Conservation (phyloP, 2,888 invertebrate genomes). For the Aspidiotus rigidus region DNA sequence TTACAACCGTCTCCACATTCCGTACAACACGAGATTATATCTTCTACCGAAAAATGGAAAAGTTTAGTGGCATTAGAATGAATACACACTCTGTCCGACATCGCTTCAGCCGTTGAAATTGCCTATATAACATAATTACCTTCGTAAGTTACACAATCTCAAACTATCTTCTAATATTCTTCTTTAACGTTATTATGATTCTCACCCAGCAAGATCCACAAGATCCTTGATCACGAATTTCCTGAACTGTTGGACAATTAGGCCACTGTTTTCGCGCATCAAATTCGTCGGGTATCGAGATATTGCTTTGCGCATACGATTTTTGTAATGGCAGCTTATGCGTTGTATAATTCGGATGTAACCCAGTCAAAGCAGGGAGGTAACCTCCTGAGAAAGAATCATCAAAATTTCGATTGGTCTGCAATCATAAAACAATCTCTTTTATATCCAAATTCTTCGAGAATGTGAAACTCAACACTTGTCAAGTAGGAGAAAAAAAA, state of each 20-base stretch:
- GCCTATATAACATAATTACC: too few relatives aligned
- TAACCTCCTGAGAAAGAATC: slow-evolving; percentile 49
- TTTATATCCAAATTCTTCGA: not conserved
- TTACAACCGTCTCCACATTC: slow-evolving; percentile 62
- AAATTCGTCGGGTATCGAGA: slow-evolving; percentile 48
- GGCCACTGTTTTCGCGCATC: slow-evolving; percentile 76
- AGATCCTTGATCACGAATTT: slow-evolving; percentile 76
- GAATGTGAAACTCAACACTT: too few relatives aligned
- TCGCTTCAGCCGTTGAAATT: slow-evolving; percentile 65
- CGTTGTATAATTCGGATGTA: slow-evolving; percentile 47
- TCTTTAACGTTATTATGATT: not conserved
- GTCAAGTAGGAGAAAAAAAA: too few relatives aligned
- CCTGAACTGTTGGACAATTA: slow-evolving; percentile 71
- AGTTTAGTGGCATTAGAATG: slow-evolving; percentile 61
- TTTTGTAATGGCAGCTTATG: slow-evolving; percentile 14
- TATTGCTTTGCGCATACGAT: not conserved
- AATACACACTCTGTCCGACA: slow-evolving; percentile 81
- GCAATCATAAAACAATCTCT: slow-evolving; percentile 28
- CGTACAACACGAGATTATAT: slow-evolving; percentile 71
- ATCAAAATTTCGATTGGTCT: slow-evolving; percentile 70
- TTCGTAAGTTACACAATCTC: too few relatives aligned
- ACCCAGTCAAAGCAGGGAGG: slow-evolving; percentile 61
- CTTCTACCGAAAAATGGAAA: slow-evolving; percentile 73
- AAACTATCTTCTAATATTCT: not conserved
- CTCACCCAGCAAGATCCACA: slow-evolving; percentile 77